These are phyloP conservation scores for Carapus acus DNA, from an alignment of 2,797 vertebrate genomes.

Conservation along the genomic window DNA sequence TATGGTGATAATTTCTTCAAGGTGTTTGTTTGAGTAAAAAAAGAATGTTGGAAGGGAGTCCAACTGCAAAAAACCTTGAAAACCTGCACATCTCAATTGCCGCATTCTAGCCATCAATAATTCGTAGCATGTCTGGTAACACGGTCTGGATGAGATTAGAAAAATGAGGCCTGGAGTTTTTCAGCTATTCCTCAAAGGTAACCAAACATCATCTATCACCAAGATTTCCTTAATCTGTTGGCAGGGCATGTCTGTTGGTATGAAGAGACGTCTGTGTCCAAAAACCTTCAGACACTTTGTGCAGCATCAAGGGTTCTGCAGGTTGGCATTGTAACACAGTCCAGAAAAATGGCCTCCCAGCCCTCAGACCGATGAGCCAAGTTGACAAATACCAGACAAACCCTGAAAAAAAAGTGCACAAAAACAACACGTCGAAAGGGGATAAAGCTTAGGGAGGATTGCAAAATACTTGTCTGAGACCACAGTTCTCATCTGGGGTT, in stretches of 20 bases:
- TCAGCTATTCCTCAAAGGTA: constrained; percentile 8
- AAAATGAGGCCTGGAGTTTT: constrained; percentile 4
- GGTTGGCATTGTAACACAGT: constrained; percentile 2
- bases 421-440: constrained; percentile 27
- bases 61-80: constrained; percentile 35
- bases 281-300: constrained; percentile 8
- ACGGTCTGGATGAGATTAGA: constrained; percentile 17
- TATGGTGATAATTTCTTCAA: constrained; percentile 62
- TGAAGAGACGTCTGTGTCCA: constrained; percentile 19
- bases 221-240: constrained; percentile 31
- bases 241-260: constrained; percentile 13
- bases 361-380: constrained; percentile 2
- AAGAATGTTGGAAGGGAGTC: constrained; percentile 56
- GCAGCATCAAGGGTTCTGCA: constrained; percentile 11
- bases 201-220: constrained; percentile 32
- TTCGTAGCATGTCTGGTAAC: no score
- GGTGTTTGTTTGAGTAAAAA: constrained; percentile 52
- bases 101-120: constrained; percentile 4
- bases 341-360: constrained; percentile 14
- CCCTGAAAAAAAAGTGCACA: constrained; percentile 31
- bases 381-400: constrained; percentile 40
- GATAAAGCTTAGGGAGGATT: constrained; percentile 12
- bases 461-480: constrained; percentile 17
- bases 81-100: constrained; percentile 36
- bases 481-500: constrained; percentile 6